These are phyloP conservation scores for Protonibea diacanthus DNA, from an alignment of 2,797 vertebrate genomes.

Conservation along the genomic window DNA sequence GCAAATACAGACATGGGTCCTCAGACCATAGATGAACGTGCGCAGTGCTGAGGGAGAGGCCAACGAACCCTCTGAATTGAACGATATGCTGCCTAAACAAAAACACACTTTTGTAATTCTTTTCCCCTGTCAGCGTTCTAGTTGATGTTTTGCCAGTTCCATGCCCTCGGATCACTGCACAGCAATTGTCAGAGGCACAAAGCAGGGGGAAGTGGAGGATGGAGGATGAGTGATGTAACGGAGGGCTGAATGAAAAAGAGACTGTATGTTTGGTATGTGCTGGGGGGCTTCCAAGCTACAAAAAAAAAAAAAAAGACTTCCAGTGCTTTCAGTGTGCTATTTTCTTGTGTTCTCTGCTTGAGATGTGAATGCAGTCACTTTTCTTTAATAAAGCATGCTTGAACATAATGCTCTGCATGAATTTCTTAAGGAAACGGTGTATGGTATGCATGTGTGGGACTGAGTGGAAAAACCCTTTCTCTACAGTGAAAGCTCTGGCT, in stretches of 20 bases:
- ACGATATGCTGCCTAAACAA: slow-evolving; percentile 72
- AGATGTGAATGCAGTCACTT: slow-evolving; percentile 39
- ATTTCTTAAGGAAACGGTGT: slow-evolving; percentile 24
- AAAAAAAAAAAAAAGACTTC: slow-evolving; percentile 38
- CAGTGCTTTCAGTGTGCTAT: slow-evolving; percentile 42
- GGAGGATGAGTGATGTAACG: slow-evolving; percentile 76
- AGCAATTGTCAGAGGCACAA: slow-evolving; percentile 78
- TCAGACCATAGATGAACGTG: slow-evolving; percentile 14
- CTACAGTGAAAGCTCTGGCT: slow-evolving; percentile 27
- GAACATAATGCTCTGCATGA: slow-evolving; percentile 32
- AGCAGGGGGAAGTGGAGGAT: slow-evolving; percentile 69
- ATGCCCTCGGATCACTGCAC: slow-evolving; percentile 77
- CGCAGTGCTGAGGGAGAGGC: not conserved
- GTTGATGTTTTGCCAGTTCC: slow-evolving; percentile 77
- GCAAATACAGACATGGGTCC: slow-evolving; percentile 11
- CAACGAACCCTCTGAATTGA: slow-evolving; percentile 42
- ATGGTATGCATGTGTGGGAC: slow-evolving; percentile 11
- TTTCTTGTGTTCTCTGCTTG: slow-evolving; percentile 30
- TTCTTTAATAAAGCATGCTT: slow-evolving; percentile 58
- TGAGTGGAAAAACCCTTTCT: slow-evolving; percentile 25
- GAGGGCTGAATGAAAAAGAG: slow-evolving; percentile 72
- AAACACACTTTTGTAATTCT: slow-evolving; percentile 73
- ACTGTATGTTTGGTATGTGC: slow-evolving; percentile 72
- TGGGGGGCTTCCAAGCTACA: slow-evolving; percentile 45
- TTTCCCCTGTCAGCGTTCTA: slow-evolving; percentile 77